Percentiles rank a stretch among this genome's conserved stretches.
phyloP scores from a whole-genome alignment of 2,888 invertebrate genomes.

The Choristoneura rosaceana region DNA sequence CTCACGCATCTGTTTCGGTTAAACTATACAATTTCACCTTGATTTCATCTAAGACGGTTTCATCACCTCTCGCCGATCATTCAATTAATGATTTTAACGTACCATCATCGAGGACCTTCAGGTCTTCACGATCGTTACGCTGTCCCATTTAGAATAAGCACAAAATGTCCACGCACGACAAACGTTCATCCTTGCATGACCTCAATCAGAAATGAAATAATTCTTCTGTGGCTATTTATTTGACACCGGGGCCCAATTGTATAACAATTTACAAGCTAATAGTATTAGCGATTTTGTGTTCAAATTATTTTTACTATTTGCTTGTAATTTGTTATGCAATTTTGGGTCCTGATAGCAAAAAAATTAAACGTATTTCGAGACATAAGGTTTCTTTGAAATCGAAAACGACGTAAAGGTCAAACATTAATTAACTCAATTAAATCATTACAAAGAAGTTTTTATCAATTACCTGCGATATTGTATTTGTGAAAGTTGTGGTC shows the following conservation, averaged over 20 bases:
- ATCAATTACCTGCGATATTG: background rate
- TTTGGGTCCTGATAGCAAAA: background rate
- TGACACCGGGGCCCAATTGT: background rate
- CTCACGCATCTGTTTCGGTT: constrained; percentile 18
- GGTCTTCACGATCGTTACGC: constrained; percentile 22
- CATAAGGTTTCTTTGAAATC: background rate
- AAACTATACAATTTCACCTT: constrained; percentile 30
- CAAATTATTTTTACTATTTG: too few relatives aligned
- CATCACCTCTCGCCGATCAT: constrained; percentile 17
- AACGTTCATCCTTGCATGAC: background rate
- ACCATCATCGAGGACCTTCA: constrained; percentile 21
- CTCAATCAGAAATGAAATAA: background rate
- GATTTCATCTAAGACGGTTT: constrained; percentile 9
- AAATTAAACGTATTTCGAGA: background rate
- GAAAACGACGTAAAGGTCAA: background rate
- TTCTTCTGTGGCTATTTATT: background rate
- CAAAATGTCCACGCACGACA: constrained; percentile 1
- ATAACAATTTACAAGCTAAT: too few relatives aligned
- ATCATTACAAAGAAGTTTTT: background rate
- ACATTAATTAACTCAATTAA: background rate
- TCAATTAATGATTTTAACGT: constrained; percentile 21
- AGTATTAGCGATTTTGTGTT: too few relatives aligned
- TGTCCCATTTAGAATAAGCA: background rate
- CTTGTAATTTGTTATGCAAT: too few relatives aligned
- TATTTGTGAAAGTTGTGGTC: background rate